These are phyloP conservation scores for Arnoldichthys spilopterus DNA, from an alignment of 2,797 vertebrate genomes.

Conservation along the genomic window DNA sequence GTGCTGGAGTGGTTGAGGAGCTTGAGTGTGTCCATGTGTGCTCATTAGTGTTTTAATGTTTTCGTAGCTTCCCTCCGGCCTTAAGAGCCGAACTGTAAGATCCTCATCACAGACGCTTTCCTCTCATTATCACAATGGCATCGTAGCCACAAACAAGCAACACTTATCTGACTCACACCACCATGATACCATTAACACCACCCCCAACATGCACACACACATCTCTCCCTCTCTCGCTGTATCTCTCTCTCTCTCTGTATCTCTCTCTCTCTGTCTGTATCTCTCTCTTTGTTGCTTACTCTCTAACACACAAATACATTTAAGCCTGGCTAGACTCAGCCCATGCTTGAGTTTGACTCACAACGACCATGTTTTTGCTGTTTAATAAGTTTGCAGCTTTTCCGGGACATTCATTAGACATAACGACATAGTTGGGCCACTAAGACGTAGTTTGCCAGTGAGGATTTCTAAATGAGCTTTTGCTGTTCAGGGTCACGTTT, in stretches of 20 bases:
- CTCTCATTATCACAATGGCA: constrained; percentile 59
- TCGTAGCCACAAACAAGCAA: constrained; percentile 32
- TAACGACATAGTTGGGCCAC: neutral
- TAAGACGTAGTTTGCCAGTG: no score
- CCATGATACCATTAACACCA: constrained; percentile 18
- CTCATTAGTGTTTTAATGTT: constrained; percentile 56
- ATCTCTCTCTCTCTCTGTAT: no score
- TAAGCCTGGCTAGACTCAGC: constrained; percentile 12
- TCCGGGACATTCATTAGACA: neutral
- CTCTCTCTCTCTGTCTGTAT: neutral
- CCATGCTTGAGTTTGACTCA: constrained; percentile 20
- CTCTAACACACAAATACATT: neutral
- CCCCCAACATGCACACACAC: neutral
- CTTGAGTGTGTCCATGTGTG: constrained; percentile 40
- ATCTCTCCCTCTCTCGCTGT: neutral
- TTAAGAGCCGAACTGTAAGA: constrained; percentile 47
- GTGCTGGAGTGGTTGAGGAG: constrained; percentile 11
- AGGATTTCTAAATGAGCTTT: no score
- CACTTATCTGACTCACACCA: constrained; percentile 52
- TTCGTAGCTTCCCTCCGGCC: constrained; percentile 47
- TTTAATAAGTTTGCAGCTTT: constrained; percentile 43
- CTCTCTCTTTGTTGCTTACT: no score
- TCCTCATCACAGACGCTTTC: constrained; percentile 51
- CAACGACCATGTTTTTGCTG: constrained; percentile 3
- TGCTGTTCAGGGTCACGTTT: no score